Evolutionary conservation across 2,888 invertebrate species (phyloP), one percentile per base, ranked within the genome.

Genomic region (Limenitis camilla): DNA sequence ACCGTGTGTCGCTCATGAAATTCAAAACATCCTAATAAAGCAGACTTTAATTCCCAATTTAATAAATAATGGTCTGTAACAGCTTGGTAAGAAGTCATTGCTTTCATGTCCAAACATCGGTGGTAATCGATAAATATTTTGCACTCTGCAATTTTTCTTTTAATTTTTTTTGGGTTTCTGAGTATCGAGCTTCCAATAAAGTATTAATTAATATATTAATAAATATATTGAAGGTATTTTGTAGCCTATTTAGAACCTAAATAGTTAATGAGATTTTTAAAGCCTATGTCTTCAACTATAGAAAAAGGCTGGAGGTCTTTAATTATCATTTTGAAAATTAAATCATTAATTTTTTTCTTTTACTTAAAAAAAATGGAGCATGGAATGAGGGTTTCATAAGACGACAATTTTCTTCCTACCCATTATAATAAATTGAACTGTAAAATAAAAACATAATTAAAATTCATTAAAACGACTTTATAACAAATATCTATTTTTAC

Each of bases 191-290:
- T 49, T 60, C 60, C 52, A 61, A 56, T 35, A 60, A 61, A 53
- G 58, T 59, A 43, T 60, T 62, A 32, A 56, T 59, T 53, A 56
- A 53, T 60, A 61, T 55, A n/a, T n/a, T n/a, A n/a, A n/a, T n/a
- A n/a, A n/a, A 40, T 63, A 63, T 35, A 59, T 56, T 53, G 56
- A 61, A 56, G 59, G 58, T 38, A 63, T 58, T 63, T 61, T 59
- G 52, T 61, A 61, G 6, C 59, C 58, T 58, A 59, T 59, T 55
- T 60, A n/a, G n/a, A n/a, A n/a, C n/a, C 61, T 59, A 63, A 57
- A 19, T 53, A 63, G 54, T 58, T 60, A 50, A 61, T 59, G 4
- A 61, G 58, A 39, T 49, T 53, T 53, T 61, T 56, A 55, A 61
- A 63, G 59, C 61, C 61, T 47, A 7, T 49, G 33, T 61, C 59